A percentile compares a stretch with the other conserved stretches of the same genome.
These are phyloP conservation scores for Coenonympha glycerion DNA, from an alignment of 2,888 invertebrate species.

Conservation along the genomic window DNA sequence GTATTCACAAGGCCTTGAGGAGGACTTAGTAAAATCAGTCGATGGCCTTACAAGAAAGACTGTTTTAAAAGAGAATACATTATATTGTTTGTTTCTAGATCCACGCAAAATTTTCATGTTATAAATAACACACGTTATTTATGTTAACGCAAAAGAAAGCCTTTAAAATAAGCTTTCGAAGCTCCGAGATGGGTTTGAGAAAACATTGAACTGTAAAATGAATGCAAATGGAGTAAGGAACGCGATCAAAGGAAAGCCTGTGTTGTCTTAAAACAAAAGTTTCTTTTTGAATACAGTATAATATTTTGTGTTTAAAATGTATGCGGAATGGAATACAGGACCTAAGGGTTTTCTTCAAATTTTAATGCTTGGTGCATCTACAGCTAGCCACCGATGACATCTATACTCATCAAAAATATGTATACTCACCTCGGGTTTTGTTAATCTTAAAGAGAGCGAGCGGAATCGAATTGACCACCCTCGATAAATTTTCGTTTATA, in stretches of 20 bases:
- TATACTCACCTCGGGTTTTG: too few species aligned
- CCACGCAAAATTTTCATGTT: background rate
- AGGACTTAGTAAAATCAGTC: too few species aligned
- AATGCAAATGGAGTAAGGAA: slow-evolving; percentile 9
- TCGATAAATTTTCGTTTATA: too few species aligned
- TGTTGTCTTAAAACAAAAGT: slow-evolving; percentile 4
- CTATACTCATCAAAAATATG: too few species aligned
- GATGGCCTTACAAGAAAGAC: background rate
- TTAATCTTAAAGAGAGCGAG: too few species aligned
- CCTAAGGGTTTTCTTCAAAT: too few species aligned
- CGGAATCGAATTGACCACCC: too few species aligned
- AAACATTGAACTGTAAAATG: slow-evolving; percentile 7
- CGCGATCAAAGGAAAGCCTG: slow-evolving; percentile 6
- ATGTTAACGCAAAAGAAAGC: background rate
- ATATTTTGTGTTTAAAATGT: background rate
- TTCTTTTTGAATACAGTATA: background rate
- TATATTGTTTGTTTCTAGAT: background rate
- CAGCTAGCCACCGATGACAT: too few species aligned
- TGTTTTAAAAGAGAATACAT: background rate
- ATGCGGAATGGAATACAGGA: too few species aligned
- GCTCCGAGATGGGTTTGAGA: background rate
- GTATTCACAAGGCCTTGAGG: too few species aligned
- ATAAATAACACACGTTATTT: background rate
- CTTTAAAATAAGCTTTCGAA: background rate
- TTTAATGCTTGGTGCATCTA: too few species aligned